Base-by-base conservation (phyloP, 2,797 vertebrate genomes). In the Coregonus suidteri region DNA sequence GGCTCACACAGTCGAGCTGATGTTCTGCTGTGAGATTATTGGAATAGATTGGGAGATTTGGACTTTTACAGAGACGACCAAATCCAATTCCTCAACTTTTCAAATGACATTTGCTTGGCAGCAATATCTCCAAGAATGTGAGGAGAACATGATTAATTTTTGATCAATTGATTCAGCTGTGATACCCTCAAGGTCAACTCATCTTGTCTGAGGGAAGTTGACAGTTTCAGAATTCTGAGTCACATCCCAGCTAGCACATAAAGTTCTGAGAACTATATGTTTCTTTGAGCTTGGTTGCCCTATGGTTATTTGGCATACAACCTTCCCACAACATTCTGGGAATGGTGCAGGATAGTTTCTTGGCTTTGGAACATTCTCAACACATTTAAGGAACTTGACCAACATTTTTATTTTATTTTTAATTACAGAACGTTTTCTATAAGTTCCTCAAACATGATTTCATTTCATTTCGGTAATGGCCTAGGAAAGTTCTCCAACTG, bases 11-110 rank as follows among this genome's bases (percentile, higher is more conserved):
- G 25, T 25, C 25, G 25, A 25, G 25, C 52, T 53, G 11, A 53
- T 66, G 70, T 56, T 53, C 62, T 30, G 0, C 41, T 31, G 67
- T 71, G 71, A 75, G 62, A 75, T 77, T 51, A 54, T 20, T 16
- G 62, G 18, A 53, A 70, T 1, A 35, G n/a, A 52, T 14, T 47
- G 7, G 7, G 41, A 56, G 6, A n/a, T 9, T 18, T 52, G 52
- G 30, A 37, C 37, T n/a, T 56, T n/a, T 56, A 18, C 16, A n/a
- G 18, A n/a, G 5, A 2, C 16, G 14, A 56, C 14, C 18, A 56
- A 56, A 4, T 56, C 53, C 73, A 68, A n/a, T 14, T 31, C 3
- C 30, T 65, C 0, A 7, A 64, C 5, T 70, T 79, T n/a, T 56
- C 37, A 20, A 13, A 13, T 70, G 20, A 67, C 41, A 25, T 74